These are phyloP conservation scores for Anniella stebbinsi DNA, from an alignment of 2,797 vertebrate genomes.

Conservation along the genomic window DNA sequence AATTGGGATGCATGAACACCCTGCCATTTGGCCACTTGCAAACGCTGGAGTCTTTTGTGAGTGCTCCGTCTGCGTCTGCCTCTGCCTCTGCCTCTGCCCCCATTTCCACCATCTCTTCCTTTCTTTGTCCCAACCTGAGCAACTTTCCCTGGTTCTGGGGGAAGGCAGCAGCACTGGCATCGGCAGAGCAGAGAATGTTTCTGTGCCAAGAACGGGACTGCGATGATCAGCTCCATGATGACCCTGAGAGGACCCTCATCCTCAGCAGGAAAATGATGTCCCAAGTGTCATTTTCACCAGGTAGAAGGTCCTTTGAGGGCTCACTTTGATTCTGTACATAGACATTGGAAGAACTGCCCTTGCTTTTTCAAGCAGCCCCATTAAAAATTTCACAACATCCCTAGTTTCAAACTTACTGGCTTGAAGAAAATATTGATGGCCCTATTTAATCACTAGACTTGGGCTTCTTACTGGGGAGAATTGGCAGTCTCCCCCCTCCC, in stretches of 20 bases:
- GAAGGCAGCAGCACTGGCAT: background rate
- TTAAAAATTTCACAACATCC: background rate
- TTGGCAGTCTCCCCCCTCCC: background rate
- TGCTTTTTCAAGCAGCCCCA: background rate
- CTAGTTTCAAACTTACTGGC: background rate
- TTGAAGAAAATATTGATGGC: background rate
- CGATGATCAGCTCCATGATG: background rate
- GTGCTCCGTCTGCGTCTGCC: too few species aligned
- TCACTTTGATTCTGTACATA: background rate
- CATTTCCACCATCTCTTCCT: background rate
- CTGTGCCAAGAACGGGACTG: background rate
- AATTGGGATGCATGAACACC: background rate
- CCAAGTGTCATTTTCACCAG: too few species aligned
- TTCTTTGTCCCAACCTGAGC: background rate
- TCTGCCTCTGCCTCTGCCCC: too few species aligned
- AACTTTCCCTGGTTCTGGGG: too few species aligned
- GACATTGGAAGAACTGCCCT: background rate
- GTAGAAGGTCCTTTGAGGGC: background rate
- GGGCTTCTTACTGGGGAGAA: background rate
- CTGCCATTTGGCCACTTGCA: background rate
- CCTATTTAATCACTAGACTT: background rate
- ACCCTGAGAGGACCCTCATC: too few species aligned
- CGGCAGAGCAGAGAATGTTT: background rate
- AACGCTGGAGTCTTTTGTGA: background rate
- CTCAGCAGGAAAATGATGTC: too few species aligned